phyloP scores from a whole-genome alignment of 1,140 invertebrate genomes.

The Parapsyche elsis region DNA sequence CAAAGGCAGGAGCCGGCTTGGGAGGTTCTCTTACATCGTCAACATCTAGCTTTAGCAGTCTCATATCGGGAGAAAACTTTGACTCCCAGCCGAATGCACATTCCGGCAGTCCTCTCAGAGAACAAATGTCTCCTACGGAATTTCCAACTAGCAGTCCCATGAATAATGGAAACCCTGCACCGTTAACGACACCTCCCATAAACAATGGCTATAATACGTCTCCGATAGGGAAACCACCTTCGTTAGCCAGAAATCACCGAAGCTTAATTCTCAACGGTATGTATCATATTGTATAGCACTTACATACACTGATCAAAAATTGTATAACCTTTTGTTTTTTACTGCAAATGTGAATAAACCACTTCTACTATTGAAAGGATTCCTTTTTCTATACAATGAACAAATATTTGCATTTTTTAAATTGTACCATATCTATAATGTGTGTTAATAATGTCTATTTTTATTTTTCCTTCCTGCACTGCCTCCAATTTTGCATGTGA shows the following conservation, averaged over 20 bases:
- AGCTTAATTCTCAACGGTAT: constrained; percentile 50
- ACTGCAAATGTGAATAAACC: no score
- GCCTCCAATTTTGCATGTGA: constrained; percentile 19
- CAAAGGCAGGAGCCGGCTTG: constrained; percentile 74
- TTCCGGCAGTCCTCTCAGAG: constrained; percentile 55
- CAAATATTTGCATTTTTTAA: not conserved
- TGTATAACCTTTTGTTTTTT: not conserved
- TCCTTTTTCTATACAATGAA: not conserved
- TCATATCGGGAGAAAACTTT: constrained; percentile 52
- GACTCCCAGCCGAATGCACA: constrained; percentile 35
- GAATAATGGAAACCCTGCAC: constrained; percentile 16
- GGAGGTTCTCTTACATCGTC: constrained; percentile 57
- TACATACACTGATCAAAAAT: no score
- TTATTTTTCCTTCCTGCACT: constrained; percentile 40
- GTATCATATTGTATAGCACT: not conserved
- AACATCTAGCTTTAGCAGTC: constrained; percentile 64
- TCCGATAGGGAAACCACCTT: constrained; percentile 42
- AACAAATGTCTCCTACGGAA: constrained; percentile 49
- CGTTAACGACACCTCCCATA: not conserved
- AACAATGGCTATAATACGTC: constrained; percentile 48
- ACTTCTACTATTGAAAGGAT: not conserved
- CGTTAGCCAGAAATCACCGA: constrained; percentile 40
- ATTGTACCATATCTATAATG: not conserved
- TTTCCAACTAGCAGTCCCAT: constrained; percentile 35
- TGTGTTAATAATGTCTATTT: not conserved